Evolutionary conservation across 2,888 invertebrate species (phyloP).

Genomic region (Chorisops tibialis): DNA sequence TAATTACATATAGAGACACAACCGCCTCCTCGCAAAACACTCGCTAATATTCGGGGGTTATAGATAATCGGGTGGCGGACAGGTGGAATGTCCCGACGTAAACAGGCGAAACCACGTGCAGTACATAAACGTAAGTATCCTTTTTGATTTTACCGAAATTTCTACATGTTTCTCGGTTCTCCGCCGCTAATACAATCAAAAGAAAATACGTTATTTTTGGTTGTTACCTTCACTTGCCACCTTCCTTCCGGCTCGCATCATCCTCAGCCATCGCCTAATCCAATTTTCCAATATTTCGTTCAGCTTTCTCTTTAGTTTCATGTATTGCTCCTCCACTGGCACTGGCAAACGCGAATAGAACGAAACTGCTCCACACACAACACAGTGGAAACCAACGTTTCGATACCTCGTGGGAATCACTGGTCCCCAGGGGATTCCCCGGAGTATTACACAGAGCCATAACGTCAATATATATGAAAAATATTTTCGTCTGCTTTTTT

Average conservation of each 20-base stretch:
- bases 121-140: conserved; percentile 62
- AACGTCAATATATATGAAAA: conserved; percentile 33
- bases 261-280: conserved; percentile 23
- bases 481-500: conserved; percentile 30
- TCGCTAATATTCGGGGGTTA: background rate
- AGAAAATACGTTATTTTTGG: too few relatives aligned
- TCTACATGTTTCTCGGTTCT: too few relatives aligned
- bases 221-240: background rate
- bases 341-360: background rate
- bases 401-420: conserved; percentile 51
- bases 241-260: conserved; percentile 1
- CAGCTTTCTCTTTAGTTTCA: background rate
- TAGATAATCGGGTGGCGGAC: background rate
- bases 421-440: conserved; percentile 47
- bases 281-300: conserved; percentile 32
- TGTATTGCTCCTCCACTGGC: background rate
- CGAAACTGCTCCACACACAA: background rate
- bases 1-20: conserved; percentile 3
- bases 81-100: conserved; percentile 62
- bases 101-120: conserved; percentile 69
- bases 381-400: conserved; percentile 38
- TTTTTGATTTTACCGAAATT: conserved; percentile 35
- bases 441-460: conserved; percentile 30
- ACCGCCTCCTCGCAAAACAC: background rate
- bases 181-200: too few relatives aligned